phyloP scores from a whole-genome alignment of 2,113 vertebrate species.

The Ceratotherium simum region DNA sequence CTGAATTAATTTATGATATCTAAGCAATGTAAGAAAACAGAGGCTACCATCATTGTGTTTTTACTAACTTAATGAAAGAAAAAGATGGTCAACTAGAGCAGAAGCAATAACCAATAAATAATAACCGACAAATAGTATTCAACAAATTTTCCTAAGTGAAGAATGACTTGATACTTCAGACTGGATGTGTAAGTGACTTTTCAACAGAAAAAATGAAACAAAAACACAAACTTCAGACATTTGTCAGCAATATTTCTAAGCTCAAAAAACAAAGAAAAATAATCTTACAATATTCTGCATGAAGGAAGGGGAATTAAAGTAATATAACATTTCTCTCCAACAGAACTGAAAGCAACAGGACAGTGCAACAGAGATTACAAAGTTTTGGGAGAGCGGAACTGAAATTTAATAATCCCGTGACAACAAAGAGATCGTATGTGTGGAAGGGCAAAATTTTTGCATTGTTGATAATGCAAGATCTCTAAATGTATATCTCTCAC shows the following conservation, averaged over 20 bases:
- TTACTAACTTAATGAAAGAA: not conserved
- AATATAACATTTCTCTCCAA: not conserved
- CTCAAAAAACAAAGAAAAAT: not conserved
- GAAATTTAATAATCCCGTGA: not conserved
- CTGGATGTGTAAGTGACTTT: not conserved
- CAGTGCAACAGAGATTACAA: not conserved
- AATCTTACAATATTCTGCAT: not conserved
- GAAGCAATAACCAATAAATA: not conserved
- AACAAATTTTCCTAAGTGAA: not conserved
- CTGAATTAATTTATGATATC: not conserved
- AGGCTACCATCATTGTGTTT: not conserved
- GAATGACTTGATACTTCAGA: not conserved
- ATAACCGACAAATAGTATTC: no score
- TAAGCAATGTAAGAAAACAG: not conserved
- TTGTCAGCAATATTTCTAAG: not conserved
- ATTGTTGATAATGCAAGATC: not conserved
- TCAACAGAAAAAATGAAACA: not conserved
- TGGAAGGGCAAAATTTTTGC: not conserved
- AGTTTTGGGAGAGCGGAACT: not conserved
- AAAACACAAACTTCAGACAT: not conserved
- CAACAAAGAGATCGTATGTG: not conserved
- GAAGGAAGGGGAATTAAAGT: not conserved
- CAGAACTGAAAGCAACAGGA: not conserved
- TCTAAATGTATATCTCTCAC: not conserved
- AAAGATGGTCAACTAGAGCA: not conserved